Evolutionary conservation across 2,888 invertebrate species (phyloP), one percentile per base, ranked within the genome.

Genomic region (Beris morrisii): DNA sequence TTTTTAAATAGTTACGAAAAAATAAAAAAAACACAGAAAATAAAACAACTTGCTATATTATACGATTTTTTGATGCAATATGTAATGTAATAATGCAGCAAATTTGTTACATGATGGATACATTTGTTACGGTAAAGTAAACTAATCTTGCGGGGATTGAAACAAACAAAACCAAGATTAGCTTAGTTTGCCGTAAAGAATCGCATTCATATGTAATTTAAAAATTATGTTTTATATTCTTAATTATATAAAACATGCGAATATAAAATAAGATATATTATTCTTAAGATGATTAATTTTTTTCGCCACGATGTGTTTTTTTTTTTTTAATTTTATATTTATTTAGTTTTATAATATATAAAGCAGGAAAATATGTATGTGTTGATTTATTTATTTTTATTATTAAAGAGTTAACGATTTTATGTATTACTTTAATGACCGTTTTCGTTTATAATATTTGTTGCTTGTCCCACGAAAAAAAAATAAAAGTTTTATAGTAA

Each of bases 1-100:
- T 68, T 67, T 66, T 61, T 57, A 54, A 68, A 61, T 61, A 61
- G 50, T 32, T 61, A 52, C 38, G 28, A 58, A 50, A 61, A 46
- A 28, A 11, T 46, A 46, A 44, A 44, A 48, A 59, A 53, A n/a
- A 53, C 46, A 46, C 44, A 30, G 45, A 15, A 59, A 50, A 38
- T 11, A 22, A 15, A 59, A 59, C 50, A 59, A 50, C 31, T 59
- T 59, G 7, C 59, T 30, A 59, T 11, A 22, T 50, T 59, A 58
- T n/a, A 46, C 58, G 56, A 38, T 38, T 38, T 38, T 38, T 32
- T 43, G 56, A 58, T 58, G 46, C 58, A 58, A 30, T 45, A 57
- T 45, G 45, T 28, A 57, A 46, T 59, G 13, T 15, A 59, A 59
- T 46, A 22, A 46, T 48, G 28, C 46, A 57, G 32, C 43, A 57